These are phyloP conservation scores for Malthinus seriepunctatus DNA, from an alignment of 2,888 invertebrate species.

Conservation along the genomic window DNA sequence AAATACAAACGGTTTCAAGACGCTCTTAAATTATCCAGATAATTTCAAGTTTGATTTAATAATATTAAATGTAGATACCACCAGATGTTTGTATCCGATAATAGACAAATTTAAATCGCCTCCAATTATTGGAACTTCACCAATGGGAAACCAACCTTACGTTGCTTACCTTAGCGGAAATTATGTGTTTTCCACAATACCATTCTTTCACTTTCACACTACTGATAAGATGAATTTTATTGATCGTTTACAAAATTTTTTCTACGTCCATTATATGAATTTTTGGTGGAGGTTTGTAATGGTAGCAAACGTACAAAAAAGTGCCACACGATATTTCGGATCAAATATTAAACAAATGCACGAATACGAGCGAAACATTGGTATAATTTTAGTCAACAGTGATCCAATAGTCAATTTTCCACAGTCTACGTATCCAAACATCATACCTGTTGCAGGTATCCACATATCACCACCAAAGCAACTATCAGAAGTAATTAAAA, in stretches of 20 bases:
- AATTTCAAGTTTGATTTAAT: slow-evolving; percentile 35
- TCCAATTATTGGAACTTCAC: too few species aligned
- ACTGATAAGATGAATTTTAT: slow-evolving; percentile 34
- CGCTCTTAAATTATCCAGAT: slow-evolving; percentile 31
- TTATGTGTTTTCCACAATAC: slow-evolving; percentile 36
- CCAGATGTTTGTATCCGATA: slow-evolving; percentile 33
- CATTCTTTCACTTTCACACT: slow-evolving; percentile 31
- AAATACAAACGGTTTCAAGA: slow-evolving; percentile 21
- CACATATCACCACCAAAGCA: too few species aligned
- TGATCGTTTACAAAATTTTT: slow-evolving; percentile 35
- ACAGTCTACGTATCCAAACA: slow-evolving; percentile 45
- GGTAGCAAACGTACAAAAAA: slow-evolving; percentile 26
- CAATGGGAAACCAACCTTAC: slow-evolving; percentile 27
- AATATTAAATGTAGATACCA: slow-evolving; percentile 30
- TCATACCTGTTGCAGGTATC: too few species aligned
- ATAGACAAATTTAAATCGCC: too few species aligned
- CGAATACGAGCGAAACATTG: slow-evolving; percentile 38
- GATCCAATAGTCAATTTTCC: slow-evolving; percentile 42
- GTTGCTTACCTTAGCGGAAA: slow-evolving; percentile 28
- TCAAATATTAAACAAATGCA: slow-evolving; percentile 34
- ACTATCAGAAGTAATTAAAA: too few species aligned
- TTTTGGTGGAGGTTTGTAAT: slow-evolving; percentile 13
- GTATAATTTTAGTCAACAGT: slow-evolving; percentile 43
- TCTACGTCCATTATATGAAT: slow-evolving; percentile 17
- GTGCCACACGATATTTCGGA: slow-evolving; percentile 37